A percentile compares a stretch with the other conserved stretches of the same genome.
These are phyloP conservation scores for Drosophila quadrilineata DNA, from an alignment of 1,140 invertebrate species.

Conservation along the genomic window DNA sequence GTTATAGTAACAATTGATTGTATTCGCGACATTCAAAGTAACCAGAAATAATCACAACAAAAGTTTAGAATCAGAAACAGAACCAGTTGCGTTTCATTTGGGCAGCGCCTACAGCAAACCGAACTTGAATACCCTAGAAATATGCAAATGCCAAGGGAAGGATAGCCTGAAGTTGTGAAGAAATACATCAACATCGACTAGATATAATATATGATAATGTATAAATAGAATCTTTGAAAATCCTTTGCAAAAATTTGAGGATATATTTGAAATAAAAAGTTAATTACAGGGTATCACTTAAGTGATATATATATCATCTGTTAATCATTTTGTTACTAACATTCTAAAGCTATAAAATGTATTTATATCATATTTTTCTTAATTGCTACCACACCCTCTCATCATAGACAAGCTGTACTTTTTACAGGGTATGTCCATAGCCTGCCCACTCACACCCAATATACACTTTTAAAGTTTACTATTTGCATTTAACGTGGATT, in stretches of 20 bases:
- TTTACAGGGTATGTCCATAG: background rate
- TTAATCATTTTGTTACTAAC: background rate
- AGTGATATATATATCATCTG: no score
- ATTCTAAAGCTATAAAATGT: background rate
- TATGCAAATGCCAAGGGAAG: background rate
- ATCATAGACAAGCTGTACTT: conserved; percentile 3
- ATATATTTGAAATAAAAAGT: no score
- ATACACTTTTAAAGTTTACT: conserved; percentile 22
- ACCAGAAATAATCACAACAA: conserved; percentile 24
- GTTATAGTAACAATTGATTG: no score
- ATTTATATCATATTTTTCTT: no score
- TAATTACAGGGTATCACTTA: no score
- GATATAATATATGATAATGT: no score
- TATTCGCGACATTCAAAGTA: conserved; percentile 32
- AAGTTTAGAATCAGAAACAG: conserved; percentile 38
- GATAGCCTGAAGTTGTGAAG: background rate
- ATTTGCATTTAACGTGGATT: conserved; percentile 58
- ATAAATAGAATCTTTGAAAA: no score
- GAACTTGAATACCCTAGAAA: conserved; percentile 10
- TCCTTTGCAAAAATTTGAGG: no score
- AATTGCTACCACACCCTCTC: no score
- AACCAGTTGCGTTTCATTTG: conserved; percentile 72
- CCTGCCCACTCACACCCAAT: background rate
- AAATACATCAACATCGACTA: no score
- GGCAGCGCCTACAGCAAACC: conserved; percentile 30